Evolutionary conservation across 35 echinoderm and acorn worm species (phyloP).

Genomic region (Lytechinus variegatus): DNA sequence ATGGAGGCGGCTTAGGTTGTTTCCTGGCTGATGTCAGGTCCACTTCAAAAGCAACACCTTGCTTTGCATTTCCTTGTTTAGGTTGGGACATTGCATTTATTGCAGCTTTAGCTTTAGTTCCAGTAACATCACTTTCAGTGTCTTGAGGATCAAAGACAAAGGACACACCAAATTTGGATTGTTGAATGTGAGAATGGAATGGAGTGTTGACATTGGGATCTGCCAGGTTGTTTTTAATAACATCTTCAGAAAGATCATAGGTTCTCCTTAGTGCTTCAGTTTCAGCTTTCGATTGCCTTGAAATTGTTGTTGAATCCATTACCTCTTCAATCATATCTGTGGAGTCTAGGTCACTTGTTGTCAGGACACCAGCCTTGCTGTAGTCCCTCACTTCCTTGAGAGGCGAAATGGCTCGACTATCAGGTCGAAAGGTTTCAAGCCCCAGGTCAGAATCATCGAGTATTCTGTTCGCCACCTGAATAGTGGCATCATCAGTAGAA

Average conservation of each 20-base stretch:
- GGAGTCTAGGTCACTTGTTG: not conserved
- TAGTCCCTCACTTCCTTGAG: slow-evolving; percentile 47
- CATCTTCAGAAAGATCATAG: not conserved
- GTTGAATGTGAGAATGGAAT: slow-evolving; percentile 11
- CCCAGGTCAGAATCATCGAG: slow-evolving; percentile 50
- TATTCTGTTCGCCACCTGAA: not conserved
- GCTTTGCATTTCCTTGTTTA: not conserved
- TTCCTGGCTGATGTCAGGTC: slow-evolving; percentile 3
- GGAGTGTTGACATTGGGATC: slow-evolving; percentile 23
- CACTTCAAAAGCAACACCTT: slow-evolving; percentile 36
- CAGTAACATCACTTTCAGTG: not conserved
- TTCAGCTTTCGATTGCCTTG: not conserved
- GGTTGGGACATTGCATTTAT: not conserved
- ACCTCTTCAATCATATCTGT: not conserved
- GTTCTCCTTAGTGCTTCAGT: not conserved
- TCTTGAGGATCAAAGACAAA: slow-evolving; percentile 41
- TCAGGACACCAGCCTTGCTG: not conserved
- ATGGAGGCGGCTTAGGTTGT: slow-evolving; percentile 39
- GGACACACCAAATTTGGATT: not conserved
- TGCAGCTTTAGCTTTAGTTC: not conserved
- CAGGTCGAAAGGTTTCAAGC: slow-evolving; percentile 55
- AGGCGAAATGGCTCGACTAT: slow-evolving; percentile 49
- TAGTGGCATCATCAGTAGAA: not conserved
- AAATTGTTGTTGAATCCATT: not conserved
- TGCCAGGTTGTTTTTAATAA: not conserved